Evolutionary conservation across 2,888 invertebrate genomes (phyloP).

Genomic region (Acronicta psi): DNA sequence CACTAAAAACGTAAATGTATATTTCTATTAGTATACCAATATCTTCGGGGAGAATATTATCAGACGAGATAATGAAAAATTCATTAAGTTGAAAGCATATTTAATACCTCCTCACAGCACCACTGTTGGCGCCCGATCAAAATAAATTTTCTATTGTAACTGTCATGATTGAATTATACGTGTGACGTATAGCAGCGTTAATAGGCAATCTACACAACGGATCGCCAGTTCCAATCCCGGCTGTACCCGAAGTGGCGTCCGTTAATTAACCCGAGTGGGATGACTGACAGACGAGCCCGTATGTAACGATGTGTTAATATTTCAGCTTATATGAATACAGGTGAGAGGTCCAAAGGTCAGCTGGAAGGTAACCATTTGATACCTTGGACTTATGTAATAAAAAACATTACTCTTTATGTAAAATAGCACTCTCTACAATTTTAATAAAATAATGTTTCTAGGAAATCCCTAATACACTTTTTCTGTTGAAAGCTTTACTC

Average conservation of each 20-base stretch:
- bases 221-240: conserved; percentile 54
- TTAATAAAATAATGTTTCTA: conserved; percentile 34
- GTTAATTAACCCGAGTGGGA: conserved; percentile 51
- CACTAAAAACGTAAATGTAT: too few species aligned
- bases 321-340: conserved; percentile 27
- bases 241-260: conserved; percentile 33
- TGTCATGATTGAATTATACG: conserved; percentile 3
- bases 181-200: conserved; percentile 34
- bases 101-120: too few species aligned
- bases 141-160: too few species aligned
- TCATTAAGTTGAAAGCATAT: too few species aligned
- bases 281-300: conserved; percentile 24
- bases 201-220: conserved; percentile 57
- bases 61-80: too few species aligned
- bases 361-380: conserved; percentile 18
- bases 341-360: conserved; percentile 31
- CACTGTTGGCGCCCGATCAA: too few species aligned
- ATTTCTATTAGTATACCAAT: too few species aligned
- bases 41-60: too few species aligned
- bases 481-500: conserved; percentile 37
- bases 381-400: not conserved
- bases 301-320: conserved; percentile 52
- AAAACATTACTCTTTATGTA: not conserved
- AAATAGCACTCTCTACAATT: conserved; percentile 21
- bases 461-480: conserved; percentile 35